A percentile compares a stretch with the other conserved stretches of the same genome.
Conservation (phyloP, 2,113 vertebrate species). For the Salvelinus fontinalis region DNA sequence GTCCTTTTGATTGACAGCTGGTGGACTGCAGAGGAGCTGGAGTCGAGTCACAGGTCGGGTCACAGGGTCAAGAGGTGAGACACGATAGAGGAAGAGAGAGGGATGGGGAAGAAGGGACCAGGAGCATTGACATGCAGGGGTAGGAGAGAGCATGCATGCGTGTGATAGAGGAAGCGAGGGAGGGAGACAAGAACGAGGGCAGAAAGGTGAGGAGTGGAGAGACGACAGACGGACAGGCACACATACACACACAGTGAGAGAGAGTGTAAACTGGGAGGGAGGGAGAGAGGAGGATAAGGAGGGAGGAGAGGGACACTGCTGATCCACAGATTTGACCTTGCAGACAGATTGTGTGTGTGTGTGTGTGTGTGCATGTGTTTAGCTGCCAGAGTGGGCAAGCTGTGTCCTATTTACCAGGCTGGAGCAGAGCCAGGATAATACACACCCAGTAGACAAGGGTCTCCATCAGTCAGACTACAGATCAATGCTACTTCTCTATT, state of each 20-base stretch:
- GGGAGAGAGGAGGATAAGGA: slow-evolving; percentile 3
- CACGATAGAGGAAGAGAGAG: slow-evolving; percentile 30
- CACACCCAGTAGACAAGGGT: slow-evolving; percentile 4
- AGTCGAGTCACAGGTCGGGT: slow-evolving; percentile 39
- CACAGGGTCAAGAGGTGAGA: slow-evolving; percentile 51
- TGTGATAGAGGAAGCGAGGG: too few relatives aligned
- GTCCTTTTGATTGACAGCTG: slow-evolving; percentile 46
- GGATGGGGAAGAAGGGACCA: slow-evolving; percentile 38
- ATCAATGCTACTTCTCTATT: slow-evolving; percentile 45
- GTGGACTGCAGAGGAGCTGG: slow-evolving; percentile 45
- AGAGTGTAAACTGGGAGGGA: background rate
- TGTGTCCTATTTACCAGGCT: slow-evolving; percentile 44
- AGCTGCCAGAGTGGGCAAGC: slow-evolving; percentile 33
- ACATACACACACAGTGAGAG: slow-evolving; percentile 8
- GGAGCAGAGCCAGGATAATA: slow-evolving; percentile 36
- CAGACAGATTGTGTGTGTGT: slow-evolving; percentile 37
- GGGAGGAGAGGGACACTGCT: slow-evolving; percentile 41
- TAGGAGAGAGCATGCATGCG: background rate
- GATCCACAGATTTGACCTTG: slow-evolving; percentile 67
- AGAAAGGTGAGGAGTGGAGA: slow-evolving; percentile 37
- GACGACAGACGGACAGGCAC: background rate
- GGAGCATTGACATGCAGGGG: slow-evolving; percentile 48
- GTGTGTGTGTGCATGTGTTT: slow-evolving; percentile 32
- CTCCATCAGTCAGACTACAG: background rate
- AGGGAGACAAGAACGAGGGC: background rate